phyloP scores from a whole-genome alignment of 1,140 invertebrate species.

The Scaptomyza montana region DNA sequence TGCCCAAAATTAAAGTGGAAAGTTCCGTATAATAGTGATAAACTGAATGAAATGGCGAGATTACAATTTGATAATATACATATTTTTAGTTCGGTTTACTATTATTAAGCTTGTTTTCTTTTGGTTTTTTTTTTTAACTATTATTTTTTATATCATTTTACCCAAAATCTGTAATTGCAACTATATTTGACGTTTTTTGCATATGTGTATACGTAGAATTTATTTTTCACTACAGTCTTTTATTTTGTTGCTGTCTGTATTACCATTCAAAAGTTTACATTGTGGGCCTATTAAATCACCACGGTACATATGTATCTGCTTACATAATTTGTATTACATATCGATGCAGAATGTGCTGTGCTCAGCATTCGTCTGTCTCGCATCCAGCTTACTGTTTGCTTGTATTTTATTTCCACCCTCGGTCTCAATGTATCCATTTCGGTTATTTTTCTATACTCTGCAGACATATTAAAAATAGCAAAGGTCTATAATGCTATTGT shows the following conservation, averaged over 20 bases:
- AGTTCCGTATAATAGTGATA: too few relatives aligned
- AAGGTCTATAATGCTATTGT: background rate
- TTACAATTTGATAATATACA: too few relatives aligned
- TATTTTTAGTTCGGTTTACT: too few relatives aligned
- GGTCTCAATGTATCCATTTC: constrained; percentile 32
- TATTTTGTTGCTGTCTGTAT: constrained; percentile 8
- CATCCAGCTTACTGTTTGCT: constrained; percentile 2
- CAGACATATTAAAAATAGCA: background rate
- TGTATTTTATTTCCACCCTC: constrained; percentile 30
- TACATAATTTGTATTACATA: constrained; percentile 43
- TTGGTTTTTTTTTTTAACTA: too few relatives aligned
- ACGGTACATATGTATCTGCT: constrained; percentile 29
- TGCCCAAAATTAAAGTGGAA: too few relatives aligned
- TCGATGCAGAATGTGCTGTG: constrained; percentile 30
- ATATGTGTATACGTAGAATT: background rate
- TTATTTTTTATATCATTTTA: background rate
- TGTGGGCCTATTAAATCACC: constrained; percentile 28
- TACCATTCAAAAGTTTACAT: constrained; percentile 27
- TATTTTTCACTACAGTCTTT: background rate
- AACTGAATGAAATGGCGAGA: too few relatives aligned
- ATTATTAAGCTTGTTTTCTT: too few relatives aligned
- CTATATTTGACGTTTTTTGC: background rate
- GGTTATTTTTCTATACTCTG: constrained; percentile 25
- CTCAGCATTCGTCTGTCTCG: constrained; percentile 26
- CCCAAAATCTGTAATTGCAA: background rate